Conservation (phyloP, 2,113 vertebrate genomes). For the Pseudorhombus dupliciocellatus region DNA sequence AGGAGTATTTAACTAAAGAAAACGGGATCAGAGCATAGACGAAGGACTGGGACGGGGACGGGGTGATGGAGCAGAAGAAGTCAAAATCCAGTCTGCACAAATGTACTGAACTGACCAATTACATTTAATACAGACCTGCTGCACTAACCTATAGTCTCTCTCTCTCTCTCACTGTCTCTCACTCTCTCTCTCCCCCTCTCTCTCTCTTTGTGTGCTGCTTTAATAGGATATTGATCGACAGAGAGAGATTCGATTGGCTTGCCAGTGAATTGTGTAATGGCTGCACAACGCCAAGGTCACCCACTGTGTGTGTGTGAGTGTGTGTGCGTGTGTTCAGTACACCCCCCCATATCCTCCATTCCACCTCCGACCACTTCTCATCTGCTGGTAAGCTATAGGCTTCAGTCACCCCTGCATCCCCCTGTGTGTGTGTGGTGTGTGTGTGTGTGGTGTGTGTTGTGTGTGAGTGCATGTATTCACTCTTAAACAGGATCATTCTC, state of each 20-base stretch:
- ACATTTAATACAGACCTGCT: constrained; percentile 52
- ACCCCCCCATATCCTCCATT: neutral
- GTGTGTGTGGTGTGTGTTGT: constrained; percentile 6
- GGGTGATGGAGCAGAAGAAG: constrained; percentile 40
- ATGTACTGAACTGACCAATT: constrained; percentile 61
- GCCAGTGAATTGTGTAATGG: constrained; percentile 96
- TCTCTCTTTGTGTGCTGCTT: neutral
- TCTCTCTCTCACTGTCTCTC: constrained; percentile 44
- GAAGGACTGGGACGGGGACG: too few species aligned
- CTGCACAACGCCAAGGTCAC: constrained; percentile 95
- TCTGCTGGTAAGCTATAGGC: constrained; percentile 62
- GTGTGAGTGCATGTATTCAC: neutral
- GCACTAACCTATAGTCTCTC: constrained; percentile 35
- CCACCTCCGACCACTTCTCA: constrained; percentile 45
- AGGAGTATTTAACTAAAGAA: too few species aligned
- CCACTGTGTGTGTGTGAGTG: constrained; percentile 46
- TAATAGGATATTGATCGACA: constrained; percentile 91
- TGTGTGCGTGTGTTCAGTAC: constrained; percentile 53
- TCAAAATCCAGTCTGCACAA: constrained; percentile 39
- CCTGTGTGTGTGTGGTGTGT: constrained; percentile 6
- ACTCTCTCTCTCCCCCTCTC: constrained; percentile 38
- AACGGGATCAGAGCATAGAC: neutral
- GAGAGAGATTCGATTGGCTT: constrained; percentile 93
- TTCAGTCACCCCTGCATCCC: constrained; percentile 62
- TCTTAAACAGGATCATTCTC: constrained; percentile 17